phyloP scores from a whole-genome alignment of 2,888 invertebrate species.

The Himalopsyche japonica region DNA sequence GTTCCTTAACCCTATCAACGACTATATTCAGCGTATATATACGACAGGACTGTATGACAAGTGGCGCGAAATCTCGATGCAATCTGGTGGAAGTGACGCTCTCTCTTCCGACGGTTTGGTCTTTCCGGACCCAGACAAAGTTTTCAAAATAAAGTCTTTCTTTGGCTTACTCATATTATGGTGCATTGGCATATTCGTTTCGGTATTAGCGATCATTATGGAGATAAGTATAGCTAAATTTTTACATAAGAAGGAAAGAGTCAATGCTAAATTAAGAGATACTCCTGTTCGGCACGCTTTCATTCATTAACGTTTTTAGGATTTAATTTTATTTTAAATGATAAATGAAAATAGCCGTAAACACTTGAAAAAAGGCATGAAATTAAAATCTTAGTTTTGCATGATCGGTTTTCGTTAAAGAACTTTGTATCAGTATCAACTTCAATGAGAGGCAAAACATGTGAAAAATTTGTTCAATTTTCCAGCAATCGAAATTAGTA shows the following conservation, averaged over 20 bases:
- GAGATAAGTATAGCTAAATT: background rate
- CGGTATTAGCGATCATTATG: background rate
- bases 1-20: slow-evolving; percentile 22
- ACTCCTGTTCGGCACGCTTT: too few species aligned
- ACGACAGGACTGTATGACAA: slow-evolving; percentile 19
- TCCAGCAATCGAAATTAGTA: too few species aligned
- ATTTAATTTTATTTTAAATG: too few species aligned
- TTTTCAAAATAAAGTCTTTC: slow-evolving; percentile 1
- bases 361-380: too few species aligned
- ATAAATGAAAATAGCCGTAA: too few species aligned
- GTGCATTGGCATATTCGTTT: slow-evolving; percentile 19
- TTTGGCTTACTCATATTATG: slow-evolving; percentile 25
- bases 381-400: too few species aligned
- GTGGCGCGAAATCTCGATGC: slow-evolving; percentile 16
- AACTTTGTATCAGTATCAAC: too few species aligned
- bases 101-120: slow-evolving; percentile 1
- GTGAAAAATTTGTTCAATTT: too few species aligned
- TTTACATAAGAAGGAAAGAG: background rate
- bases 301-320: too few species aligned
- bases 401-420: too few species aligned
- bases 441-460: too few species aligned
- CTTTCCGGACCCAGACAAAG: background rate
- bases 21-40: slow-evolving; percentile 14
- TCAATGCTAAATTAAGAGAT: background rate
- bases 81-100: background rate